Base-by-base conservation (phyloP, 1,140 invertebrate species). In the Piezodorus guildinii region DNA sequence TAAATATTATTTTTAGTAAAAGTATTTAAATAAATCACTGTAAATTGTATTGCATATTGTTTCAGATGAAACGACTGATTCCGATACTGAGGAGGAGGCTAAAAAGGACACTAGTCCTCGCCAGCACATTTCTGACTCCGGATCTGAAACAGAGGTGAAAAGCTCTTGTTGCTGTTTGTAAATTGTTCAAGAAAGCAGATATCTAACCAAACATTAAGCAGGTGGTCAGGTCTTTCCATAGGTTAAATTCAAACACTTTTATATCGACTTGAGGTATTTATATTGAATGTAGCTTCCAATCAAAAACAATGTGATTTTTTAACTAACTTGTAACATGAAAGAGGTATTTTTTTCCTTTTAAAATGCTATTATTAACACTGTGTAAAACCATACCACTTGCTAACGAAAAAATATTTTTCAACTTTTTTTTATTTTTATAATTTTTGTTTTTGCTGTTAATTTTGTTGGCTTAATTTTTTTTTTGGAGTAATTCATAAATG, bases 101-200 rank as follows among this genome's bases (percentile, higher is more conserved):
- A 60, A 60, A 21, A 60, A 68, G 25, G 84, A 87, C 60, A 79
- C 82, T 16, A 78, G 80, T 34, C 82, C 81, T 2, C 83, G 54
- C 75, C 72, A 17, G 65, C 77, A 15, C 74, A 78, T 78, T 63
- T 83, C 84, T 52, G 85, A 87, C 65, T 84, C 81, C 15, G 83
- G 81, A 69, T 83, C 85, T 15, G 85, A 88, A 75, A 88, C 85
- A 67, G 85, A 88, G 85, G 85, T 88, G 78, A 78, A 74, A 68
- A 74, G 65, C 67, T 56, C 62, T 25, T 17, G 51, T 56, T 61
- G 59, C 59, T 56, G 52, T 56, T 19, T 56, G 6, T 56, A 25
- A 25, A 23, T 23, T 56, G 19, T 23, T 56, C 15, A 23, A 56
- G 19, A 56, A 56, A 56, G 23, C 17, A 23, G 23, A 21, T 56